phyloP scores from a whole-genome alignment of 2,888 invertebrate genomes.

The Tachina lurida region DNA sequence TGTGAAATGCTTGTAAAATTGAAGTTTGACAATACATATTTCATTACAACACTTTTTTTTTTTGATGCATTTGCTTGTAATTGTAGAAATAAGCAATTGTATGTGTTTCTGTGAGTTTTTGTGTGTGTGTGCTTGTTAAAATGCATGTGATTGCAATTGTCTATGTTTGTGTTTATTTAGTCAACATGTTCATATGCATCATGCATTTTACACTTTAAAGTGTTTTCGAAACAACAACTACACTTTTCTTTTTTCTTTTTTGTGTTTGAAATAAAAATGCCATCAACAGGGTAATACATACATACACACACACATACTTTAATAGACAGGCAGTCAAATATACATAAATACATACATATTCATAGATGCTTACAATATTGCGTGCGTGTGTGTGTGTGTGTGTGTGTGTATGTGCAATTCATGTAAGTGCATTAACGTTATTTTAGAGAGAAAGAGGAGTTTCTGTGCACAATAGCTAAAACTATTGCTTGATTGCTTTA shows the following conservation, averaged over 20 bases:
- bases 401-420: background rate
- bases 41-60: slow-evolving; percentile 36
- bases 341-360: background rate
- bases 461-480: background rate
- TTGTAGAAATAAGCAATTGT: background rate
- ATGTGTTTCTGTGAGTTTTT: background rate
- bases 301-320: background rate
- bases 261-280: background rate
- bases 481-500: background rate
- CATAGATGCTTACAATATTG: background rate
- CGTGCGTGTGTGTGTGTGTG: too few species aligned
- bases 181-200: slow-evolving; percentile 39
- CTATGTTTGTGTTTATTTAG: slow-evolving; percentile 16
- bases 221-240: slow-evolving; percentile 27
- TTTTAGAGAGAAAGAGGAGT: background rate
- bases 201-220: slow-evolving; percentile 61
- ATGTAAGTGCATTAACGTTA: background rate
- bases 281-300: slow-evolving; percentile 11
- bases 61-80: background rate
- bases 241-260: slow-evolving; percentile 10
- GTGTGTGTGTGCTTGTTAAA: background rate
- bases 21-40: slow-evolving; percentile 60
- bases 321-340: background rate
- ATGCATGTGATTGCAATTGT: slow-evolving; percentile 4
- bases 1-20: slow-evolving; percentile 56